Percentiles rank a stretch among this genome's conserved stretches.
phyloP scores from a whole-genome alignment of 2,888 invertebrate species.

The Platerodrilus igneus region DNA sequence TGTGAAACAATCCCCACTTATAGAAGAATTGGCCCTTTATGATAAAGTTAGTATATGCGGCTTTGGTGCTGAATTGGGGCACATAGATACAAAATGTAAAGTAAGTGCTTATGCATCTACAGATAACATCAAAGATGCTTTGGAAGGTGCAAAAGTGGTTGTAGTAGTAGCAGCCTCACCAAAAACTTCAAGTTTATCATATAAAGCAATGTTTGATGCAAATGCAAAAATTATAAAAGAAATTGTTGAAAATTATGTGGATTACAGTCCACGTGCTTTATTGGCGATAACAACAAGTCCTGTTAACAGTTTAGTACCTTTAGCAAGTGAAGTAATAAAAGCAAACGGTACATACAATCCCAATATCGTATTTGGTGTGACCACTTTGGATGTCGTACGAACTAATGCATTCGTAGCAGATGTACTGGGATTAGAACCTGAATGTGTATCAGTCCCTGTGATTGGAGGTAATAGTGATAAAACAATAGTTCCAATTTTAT shows the following conservation, averaged over 20 bases:
- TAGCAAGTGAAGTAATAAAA: conserved; percentile 64
- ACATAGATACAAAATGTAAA: conserved; percentile 49
- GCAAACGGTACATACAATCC: conserved; percentile 59
- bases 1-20: conserved; percentile 55
- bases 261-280: conserved; percentile 42
- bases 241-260: conserved; percentile 32
- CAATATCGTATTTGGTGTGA: conserved; percentile 67
- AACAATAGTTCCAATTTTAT: conserved; percentile 73
- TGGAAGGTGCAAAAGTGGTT: conserved; percentile 38
- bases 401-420: conserved; percentile 72
- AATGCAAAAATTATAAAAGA: conserved; percentile 40
- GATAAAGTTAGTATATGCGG: conserved; percentile 47
- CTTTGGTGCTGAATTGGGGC: conserved; percentile 46
- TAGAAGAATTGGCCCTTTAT: conserved; percentile 57
- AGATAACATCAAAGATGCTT: conserved; percentile 38
- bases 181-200: conserved; percentile 25
- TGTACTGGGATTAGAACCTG: conserved; percentile 58
- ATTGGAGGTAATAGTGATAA: conserved; percentile 71
- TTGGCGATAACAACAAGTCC: conserved; percentile 50
- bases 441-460: conserved; percentile 66
- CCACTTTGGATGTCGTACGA: conserved; percentile 66
- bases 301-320: conserved; percentile 66
- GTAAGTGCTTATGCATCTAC: conserved; percentile 38
- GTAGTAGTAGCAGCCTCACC: conserved; percentile 37
- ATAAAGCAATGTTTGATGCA: conserved; percentile 36